phyloP scores from a whole-genome alignment of 2,797 vertebrate genomes.

The Anguilla obscura region DNA sequence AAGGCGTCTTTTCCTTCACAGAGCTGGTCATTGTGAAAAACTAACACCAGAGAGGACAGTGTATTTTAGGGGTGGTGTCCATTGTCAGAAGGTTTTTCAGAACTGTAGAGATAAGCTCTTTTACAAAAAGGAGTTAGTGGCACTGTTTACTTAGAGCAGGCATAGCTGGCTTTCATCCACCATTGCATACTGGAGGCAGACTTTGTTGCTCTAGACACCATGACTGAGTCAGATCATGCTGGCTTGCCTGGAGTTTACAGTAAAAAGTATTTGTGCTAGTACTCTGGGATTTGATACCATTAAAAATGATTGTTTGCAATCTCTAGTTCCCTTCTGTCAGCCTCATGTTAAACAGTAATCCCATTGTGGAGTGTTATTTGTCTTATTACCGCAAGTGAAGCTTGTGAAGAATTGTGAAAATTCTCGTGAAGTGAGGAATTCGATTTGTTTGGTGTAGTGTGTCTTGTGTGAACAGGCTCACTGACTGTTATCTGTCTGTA shows the following conservation, averaged over 20 bases:
- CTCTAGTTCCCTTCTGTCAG: neutral
- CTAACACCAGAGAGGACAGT: neutral
- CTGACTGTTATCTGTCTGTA: neutral
- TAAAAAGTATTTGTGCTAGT: neutral
- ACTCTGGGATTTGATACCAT: neutral
- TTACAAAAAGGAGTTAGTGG: neutral
- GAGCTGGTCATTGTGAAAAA: neutral
- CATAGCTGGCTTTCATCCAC: neutral
- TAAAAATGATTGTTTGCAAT: neutral
- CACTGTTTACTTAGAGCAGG: neutral
- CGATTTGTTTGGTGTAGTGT: neutral
- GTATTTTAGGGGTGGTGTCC: slow-evolving; percentile 11
- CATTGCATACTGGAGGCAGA: neutral
- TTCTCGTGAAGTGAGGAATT: neutral
- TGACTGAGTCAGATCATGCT: neutral
- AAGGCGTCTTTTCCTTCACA: neutral
- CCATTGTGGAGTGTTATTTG: neutral
- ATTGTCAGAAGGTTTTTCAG: neutral
- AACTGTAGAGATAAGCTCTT: slow-evolving; percentile 7
- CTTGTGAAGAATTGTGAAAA: neutral
- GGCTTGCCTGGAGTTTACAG: neutral
- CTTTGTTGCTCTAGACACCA: neutral
- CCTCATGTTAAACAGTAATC: neutral
- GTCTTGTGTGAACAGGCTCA: neutral
- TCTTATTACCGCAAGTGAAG: neutral